Base-by-base conservation (phyloP, 64 coral and sea anemone species). In the Dendronephthya gigantea region DNA sequence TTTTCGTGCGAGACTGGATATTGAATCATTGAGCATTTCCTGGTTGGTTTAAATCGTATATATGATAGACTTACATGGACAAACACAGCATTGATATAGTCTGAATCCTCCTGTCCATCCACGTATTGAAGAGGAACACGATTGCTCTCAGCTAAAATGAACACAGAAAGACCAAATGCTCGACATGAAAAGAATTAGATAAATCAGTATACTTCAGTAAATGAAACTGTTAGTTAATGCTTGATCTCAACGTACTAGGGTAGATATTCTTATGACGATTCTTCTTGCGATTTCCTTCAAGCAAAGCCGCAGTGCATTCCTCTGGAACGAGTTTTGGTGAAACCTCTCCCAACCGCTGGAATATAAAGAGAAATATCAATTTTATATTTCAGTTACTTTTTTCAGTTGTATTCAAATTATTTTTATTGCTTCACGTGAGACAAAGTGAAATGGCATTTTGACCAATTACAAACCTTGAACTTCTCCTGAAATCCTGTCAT, bases 1-100 rank as follows among this genome's bases (percentile, higher is more conserved):
- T 45, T 45, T 45, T 45, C 41, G 41, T 45, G 41, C 41, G 11
- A 45, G 41, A 45, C 4, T 45, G 41, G 11, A 45, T 45, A 45
- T 6, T 45, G 41, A 45, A 45, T 45, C 4, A 6, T 45, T 45
- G 41, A 45, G 41, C 11, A 11, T 45, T 45, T 45, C 11, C 4
- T 45, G 41, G 41, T 11, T 45, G 41, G 11, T 6, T 45, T 4
- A 11, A 45, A 45, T 45, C 11, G 11, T 45, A 11, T 45, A 45
- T 45, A 45, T 45, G 11, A 45, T 45, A 45, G 19, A 79, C 72
- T 0, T 79, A 79, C 72, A 39, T 79, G 31, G 36, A 79, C 72
- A 79, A 79, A 79, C 1, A 34, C 30, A 79, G 72, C 72, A 19
- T 79, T 79, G 30, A 79, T 79, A 29, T 79, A 79, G 29, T 79